Conservation (phyloP, 2,888 invertebrate genomes). For the Gerris lacustris region DNA sequence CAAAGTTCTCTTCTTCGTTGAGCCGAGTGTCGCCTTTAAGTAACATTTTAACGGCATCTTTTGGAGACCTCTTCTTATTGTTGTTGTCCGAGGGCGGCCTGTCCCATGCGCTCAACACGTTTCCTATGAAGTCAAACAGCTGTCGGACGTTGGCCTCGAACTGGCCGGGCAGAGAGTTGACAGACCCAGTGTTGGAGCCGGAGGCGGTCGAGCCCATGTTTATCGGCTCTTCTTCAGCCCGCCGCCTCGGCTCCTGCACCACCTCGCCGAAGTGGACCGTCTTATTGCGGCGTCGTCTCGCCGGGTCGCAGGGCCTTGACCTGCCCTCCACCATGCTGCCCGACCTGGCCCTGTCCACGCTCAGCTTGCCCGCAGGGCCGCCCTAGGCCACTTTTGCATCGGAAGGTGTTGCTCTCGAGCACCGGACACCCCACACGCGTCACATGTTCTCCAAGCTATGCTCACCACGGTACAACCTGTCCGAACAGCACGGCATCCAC, state of each 20-base stretch:
- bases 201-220: constrained; percentile 30
- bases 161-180: constrained; percentile 40
- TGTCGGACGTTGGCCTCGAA: constrained; percentile 48
- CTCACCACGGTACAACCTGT: constrained; percentile 12
- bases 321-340: constrained; percentile 23
- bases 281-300: constrained; percentile 34
- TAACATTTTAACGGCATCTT: constrained; percentile 28
- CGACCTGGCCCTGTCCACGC: constrained; percentile 19
- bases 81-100: constrained; percentile 19
- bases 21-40: constrained; percentile 28
- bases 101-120: constrained; percentile 66
- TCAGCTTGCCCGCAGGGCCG: constrained; percentile 24
- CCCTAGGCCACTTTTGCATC: constrained; percentile 25
- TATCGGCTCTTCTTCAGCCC: constrained; percentile 39
- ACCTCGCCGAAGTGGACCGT: constrained; percentile 34
- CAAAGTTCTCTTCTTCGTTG: constrained; percentile 27
- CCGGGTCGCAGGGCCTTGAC: constrained; percentile 29
- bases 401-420: constrained; percentile 13
- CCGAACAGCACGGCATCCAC: constrained; percentile 8
- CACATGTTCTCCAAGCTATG: constrained; percentile 9
- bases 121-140: constrained; percentile 68
- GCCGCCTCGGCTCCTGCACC: constrained; percentile 34
- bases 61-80: constrained; percentile 21
- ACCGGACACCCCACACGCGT: constrained; percentile 14
- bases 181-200: constrained; percentile 30